Evolutionary conservation across 2,888 invertebrate species (phyloP).

Genomic region (Dryobota labecula): DNA sequence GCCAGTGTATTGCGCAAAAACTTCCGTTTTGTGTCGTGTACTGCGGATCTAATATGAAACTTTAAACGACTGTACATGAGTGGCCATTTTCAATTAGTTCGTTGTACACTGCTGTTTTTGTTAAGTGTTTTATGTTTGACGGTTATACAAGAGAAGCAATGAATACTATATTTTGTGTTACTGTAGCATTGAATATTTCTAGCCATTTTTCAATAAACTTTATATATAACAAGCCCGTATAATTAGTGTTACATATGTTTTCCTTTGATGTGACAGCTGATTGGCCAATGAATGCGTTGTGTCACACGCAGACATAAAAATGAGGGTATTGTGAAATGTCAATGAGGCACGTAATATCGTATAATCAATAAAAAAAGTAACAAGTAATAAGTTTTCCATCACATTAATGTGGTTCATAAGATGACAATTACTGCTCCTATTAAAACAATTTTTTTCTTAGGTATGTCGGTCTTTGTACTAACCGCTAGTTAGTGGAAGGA

Average conservation of each 20-base stretch:
- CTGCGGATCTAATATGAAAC: slow-evolving; percentile 44
- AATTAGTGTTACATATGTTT: slow-evolving; percentile 57
- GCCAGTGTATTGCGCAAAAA: slow-evolving; percentile 77
- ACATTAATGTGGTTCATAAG: slow-evolving; percentile 5
- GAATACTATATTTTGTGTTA: background rate
- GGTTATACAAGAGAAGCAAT: background rate
- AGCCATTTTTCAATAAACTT: slow-evolving; percentile 46
- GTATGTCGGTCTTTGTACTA: background rate
- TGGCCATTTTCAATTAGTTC: background rate
- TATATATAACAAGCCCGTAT: slow-evolving; percentile 48
- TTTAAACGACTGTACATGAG: background rate
- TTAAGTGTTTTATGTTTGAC: background rate
- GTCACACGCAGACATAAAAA: slow-evolving; percentile 33
- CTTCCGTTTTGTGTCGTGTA: slow-evolving; percentile 78
- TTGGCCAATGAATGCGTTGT: slow-evolving; percentile 56
- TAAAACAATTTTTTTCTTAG: background rate
- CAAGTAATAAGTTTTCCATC: slow-evolving; percentile 35
- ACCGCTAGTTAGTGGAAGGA: background rate
- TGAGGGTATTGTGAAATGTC: slow-evolving; percentile 31
- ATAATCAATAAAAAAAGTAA: slow-evolving; percentile 25
- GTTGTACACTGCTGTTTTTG: slow-evolving; percentile 3
- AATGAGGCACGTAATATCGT: slow-evolving; percentile 20
- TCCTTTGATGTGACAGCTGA: slow-evolving; percentile 51
- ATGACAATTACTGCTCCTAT: background rate
- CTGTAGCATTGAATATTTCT: background rate